A percentile compares a stretch with the other conserved stretches of the same genome.
Conservation (phyloP, 1,140 invertebrate genomes). For the Proctacanthus coquilletti region DNA sequence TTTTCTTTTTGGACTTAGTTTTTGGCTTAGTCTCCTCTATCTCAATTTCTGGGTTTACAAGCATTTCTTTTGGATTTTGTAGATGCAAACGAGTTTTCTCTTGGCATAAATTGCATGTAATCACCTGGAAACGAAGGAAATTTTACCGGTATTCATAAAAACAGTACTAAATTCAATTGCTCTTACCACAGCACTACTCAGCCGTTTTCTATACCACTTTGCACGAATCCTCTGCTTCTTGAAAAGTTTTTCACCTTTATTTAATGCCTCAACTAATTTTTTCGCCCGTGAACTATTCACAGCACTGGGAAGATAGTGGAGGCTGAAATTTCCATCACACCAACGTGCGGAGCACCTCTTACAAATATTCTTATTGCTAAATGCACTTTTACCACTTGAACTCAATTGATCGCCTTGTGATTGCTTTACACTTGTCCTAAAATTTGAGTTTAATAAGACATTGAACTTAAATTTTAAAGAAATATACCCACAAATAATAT, state of each 20-base stretch:
- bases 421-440: background rate
- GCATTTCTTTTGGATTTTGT: constrained; percentile 5
- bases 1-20: background rate
- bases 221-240: background rate
- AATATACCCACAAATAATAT: background rate
- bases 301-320: background rate
- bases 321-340: background rate
- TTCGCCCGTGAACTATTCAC: background rate
- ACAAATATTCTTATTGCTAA: background rate
- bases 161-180: too few species aligned
- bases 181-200: background rate
- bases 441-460: too few species aligned
- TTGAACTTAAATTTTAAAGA: too few species aligned
- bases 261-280: background rate
- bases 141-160: background rate
- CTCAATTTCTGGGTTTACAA: background rate
- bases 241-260: background rate
- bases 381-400: background rate
- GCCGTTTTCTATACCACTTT: background rate
- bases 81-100: constrained; percentile 6
- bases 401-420: background rate
- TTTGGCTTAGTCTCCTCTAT: background rate
- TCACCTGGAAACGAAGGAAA: constrained; percentile 9
- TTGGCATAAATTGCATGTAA: constrained; percentile 12
- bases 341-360: background rate